phyloP scores from a whole-genome alignment of 2,113 vertebrate species.

The Pomatorhinus ruficollis region DNA sequence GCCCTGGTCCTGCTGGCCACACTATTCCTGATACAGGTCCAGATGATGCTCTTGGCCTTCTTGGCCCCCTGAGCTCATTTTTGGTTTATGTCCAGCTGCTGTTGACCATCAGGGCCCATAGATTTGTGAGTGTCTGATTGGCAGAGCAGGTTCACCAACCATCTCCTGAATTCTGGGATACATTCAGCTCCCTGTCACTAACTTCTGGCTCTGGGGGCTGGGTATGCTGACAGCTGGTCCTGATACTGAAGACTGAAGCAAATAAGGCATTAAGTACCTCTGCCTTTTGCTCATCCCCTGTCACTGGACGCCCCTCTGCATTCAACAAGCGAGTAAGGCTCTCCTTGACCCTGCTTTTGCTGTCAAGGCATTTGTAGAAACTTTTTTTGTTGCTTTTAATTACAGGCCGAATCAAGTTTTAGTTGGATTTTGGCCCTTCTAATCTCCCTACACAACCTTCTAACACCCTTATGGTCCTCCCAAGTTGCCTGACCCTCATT shows the following conservation, averaged over 20 bases:
- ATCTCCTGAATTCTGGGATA: accelerated
- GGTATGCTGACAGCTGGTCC: neutral
- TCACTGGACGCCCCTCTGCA: neutral
- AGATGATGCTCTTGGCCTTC: neutral
- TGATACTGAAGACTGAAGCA: neutral
- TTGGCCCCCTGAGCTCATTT: neutral
- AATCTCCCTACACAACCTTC: neutral
- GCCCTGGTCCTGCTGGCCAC: neutral
- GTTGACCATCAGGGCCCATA: neutral
- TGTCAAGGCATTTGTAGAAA: neutral
- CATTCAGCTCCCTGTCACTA: accelerated
- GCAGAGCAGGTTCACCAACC: neutral
- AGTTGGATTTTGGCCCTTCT: neutral
- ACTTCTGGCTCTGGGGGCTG: neutral
- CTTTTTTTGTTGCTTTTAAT: neutral
- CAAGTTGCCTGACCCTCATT: neutral
- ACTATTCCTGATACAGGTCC: neutral
- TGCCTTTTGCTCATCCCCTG: neutral
- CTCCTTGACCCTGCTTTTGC: neutral
- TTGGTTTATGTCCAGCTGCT: neutral
- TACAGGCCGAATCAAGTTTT: neutral
- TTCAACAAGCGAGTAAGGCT: neutral
- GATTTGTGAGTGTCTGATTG: neutral
- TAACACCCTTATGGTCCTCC: neutral
- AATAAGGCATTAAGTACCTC: neutral